Evolutionary conservation across 2,113 vertebrate genomes (phyloP).

Genomic region (Thunnus thynnus): DNA sequence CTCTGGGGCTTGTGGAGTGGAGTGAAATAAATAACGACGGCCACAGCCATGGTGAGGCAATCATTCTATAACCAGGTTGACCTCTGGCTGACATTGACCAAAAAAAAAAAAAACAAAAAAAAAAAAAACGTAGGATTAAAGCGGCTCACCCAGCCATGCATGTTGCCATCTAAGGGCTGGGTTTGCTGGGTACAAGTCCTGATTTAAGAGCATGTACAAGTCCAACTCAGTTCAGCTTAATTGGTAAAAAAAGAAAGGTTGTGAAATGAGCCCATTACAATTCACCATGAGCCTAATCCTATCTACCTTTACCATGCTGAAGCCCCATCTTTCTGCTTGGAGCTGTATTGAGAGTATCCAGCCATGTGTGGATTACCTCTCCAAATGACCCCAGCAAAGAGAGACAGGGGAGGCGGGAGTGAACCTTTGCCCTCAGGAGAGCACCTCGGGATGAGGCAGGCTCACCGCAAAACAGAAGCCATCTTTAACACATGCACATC

Average conservation of each 20-base stretch:
- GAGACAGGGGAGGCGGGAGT: slow-evolving; percentile 32
- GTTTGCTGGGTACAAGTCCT: slow-evolving; percentile 33
- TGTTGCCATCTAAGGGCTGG: slow-evolving; percentile 51
- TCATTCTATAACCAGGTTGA: slow-evolving; percentile 80
- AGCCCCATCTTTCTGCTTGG: slow-evolving; percentile 41
- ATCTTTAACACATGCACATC: slow-evolving; percentile 84
- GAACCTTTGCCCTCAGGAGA: slow-evolving; percentile 77
- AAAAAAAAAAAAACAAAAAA: slow-evolving; percentile 64
- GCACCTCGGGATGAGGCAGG: slow-evolving; percentile 69
- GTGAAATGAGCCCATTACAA: slow-evolving; percentile 63
- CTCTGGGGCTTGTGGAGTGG: slow-evolving; percentile 67
- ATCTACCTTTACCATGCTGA: slow-evolving; percentile 42
- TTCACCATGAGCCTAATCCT: slow-evolving; percentile 63
- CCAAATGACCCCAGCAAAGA: slow-evolving; percentile 72
- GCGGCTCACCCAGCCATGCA: slow-evolving; percentile 52
- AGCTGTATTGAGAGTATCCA: slow-evolving; percentile 61
- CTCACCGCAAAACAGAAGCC: slow-evolving; percentile 51
- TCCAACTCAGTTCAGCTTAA: slow-evolving; percentile 47
- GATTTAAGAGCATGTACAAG: slow-evolving; percentile 37
- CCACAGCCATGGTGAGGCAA: slow-evolving; percentile 69
- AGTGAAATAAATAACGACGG: slow-evolving; percentile 78
- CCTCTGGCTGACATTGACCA: slow-evolving; percentile 81
- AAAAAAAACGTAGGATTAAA: slow-evolving; percentile 69
- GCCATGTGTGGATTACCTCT: slow-evolving; percentile 80
- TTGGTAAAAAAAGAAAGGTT: slow-evolving; percentile 40